Conservation (phyloP, 2,888 invertebrate genomes). For the Nemapogon koenigi region DNA sequence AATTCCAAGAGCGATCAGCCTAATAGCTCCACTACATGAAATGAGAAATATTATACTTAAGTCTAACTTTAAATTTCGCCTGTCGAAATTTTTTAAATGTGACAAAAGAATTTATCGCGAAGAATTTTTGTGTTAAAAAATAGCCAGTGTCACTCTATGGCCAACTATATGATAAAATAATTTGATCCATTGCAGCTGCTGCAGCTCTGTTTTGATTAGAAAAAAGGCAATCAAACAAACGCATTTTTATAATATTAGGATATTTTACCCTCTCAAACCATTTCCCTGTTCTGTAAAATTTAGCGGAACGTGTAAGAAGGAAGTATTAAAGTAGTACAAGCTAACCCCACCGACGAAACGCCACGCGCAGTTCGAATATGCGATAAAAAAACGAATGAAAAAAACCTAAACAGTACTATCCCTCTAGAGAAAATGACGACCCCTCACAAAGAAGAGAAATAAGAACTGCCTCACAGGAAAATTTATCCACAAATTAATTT, state of each 20-base stretch:
- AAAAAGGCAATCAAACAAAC: no score
- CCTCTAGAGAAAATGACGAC: conserved; percentile 31
- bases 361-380: conserved; percentile 49
- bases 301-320: conserved; percentile 40
- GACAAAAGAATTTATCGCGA: no score
- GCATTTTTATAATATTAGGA: background rate
- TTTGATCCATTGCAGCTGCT: no score
- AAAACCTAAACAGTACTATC: conserved; percentile 40
- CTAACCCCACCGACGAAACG: conserved; percentile 38
- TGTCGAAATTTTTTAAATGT: no score
- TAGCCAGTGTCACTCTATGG: no score
- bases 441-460: conserved; percentile 35
- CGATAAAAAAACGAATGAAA: conserved; percentile 45
- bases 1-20: no score
- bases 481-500: conserved; percentile 64
- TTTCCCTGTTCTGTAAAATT: conserved; percentile 23
- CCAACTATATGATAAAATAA: no score
- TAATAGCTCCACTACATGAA: no score
- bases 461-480: conserved; percentile 53
- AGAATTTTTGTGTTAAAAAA: no score
- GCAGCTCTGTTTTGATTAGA: no score
- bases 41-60: no score
- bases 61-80: no score
- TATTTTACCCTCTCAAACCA: background rate
- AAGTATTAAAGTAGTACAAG: conserved; percentile 56